A percentile compares a stretch with the other conserved stretches of the same genome.
phyloP scores from a whole-genome alignment of 2,888 invertebrate genomes.

The Mythimna loreyi region DNA sequence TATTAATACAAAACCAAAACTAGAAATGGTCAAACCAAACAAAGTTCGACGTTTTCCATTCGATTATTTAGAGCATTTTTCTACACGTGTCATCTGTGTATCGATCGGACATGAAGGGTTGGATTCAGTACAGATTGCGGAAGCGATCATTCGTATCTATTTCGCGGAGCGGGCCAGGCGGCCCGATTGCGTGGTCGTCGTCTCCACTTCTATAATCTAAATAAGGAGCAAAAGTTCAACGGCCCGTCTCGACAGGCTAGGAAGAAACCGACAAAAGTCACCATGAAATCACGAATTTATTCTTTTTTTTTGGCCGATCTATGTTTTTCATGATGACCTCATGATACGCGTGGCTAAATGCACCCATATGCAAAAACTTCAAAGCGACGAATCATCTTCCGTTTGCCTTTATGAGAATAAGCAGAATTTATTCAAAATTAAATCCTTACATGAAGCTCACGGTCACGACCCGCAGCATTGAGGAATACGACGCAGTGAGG shows the following conservation, averaged over 20 bases:
- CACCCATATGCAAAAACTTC: slow-evolving; percentile 1
- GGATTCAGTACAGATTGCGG: slow-evolving; percentile 81
- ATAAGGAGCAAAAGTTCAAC: slow-evolving; percentile 91
- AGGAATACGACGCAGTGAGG: too few relatives aligned
- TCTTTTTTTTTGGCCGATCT: slow-evolving; percentile 32
- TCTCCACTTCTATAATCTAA: slow-evolving; percentile 89
- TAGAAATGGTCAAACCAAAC: not conserved
- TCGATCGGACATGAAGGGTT: slow-evolving; percentile 50
- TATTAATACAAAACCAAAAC: not conserved
- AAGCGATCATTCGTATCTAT: slow-evolving; percentile 82
- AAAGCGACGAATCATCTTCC: not conserved
- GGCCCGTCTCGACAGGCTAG: slow-evolving; percentile 82
- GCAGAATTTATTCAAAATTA: not conserved
- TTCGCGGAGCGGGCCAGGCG: slow-evolving; percentile 81
- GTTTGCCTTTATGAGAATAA: slow-evolving; percentile 1
- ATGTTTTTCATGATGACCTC: slow-evolving; percentile 19
- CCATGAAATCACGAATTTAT: slow-evolving; percentile 62
- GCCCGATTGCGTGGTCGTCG: slow-evolving; percentile 83
- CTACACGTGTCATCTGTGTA: not conserved
- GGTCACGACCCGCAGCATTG: too few relatives aligned
- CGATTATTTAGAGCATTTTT: not conserved
- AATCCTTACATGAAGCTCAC: too few relatives aligned
- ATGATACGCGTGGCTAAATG: not conserved
- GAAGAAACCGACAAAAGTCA: slow-evolving; percentile 80
- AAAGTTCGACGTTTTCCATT: not conserved